Evolutionary conservation across 2,888 invertebrate species (phyloP), one percentile per base, ranked within the genome.

Genomic region (Brachypterus glaber): DNA sequence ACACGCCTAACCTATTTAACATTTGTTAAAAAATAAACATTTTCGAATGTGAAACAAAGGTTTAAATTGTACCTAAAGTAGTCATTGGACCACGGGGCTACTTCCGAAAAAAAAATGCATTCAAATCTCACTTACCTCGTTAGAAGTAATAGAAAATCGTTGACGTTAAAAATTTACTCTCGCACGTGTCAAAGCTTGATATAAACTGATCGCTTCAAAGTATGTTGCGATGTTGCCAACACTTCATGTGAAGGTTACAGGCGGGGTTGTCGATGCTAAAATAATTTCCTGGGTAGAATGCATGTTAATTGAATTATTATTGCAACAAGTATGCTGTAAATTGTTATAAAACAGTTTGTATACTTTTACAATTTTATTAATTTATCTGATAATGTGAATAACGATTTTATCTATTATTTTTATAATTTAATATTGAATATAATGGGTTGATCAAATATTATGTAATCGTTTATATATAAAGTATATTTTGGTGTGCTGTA

Each of bases 1-100:
- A 21, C 9, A 21, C 21, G 21, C 21, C 21, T 21, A 21, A 21
- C 21, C 21, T 21, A 21, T 21, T 21, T 21, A 21, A 21, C 21
- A 21, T 21, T 21, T 21, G 21, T 21, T 21, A 21, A 21, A 21
- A 21, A 21, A 21, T 21, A 21, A 21, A 21, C 21, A 21, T 21
- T 21, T 21, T 21, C 21, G 9, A 21, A 21, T 21, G 9, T 21
- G 21, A 21, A 21, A 21, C 21, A 21, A 21, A 21, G 21, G 21
- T 21, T 21, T 21, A 21, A 21, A 21, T 21, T 21, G 21, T 21
- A 21, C 21, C 21, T 21, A 7, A 21, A 21, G 21, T 21, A 21
- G 21, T 21, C 21, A 21, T 21, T 21, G 21, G 21, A 21, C 21
- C 21, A 21, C 7, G 9, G 21, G 21, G 21, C 21, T 21, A 7